Conservation (phyloP, 1,140 invertebrate species). For the Diabrotica virgifera region DNA sequence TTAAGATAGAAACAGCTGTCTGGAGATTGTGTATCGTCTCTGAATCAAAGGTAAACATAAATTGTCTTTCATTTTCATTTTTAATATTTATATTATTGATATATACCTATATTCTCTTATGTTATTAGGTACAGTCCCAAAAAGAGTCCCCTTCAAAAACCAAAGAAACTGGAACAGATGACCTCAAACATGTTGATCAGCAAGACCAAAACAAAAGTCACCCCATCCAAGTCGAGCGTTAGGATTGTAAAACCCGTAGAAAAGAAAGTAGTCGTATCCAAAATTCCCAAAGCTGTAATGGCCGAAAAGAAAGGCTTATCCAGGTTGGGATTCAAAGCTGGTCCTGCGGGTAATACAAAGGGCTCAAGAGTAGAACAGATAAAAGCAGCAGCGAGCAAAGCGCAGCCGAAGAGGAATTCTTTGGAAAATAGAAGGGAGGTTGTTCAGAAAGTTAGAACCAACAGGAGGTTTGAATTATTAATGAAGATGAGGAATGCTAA, state of each 20-base stretch:
- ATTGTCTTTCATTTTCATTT: no score
- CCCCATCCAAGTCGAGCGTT: conserved; percentile 9
- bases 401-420: conserved; percentile 13
- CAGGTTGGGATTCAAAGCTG: conserved; percentile 19
- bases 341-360: background rate
- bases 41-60: no score
- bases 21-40: no score
- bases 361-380: conserved; percentile 16
- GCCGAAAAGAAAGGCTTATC: conserved; percentile 9
- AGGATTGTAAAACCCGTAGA: background rate
- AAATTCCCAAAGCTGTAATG: conserved; percentile 6
- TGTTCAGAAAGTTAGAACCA: conserved; percentile 27
- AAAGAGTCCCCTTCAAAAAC: background rate
- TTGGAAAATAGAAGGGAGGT: conserved; percentile 20
- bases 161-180: background rate
- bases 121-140: conserved; percentile 1
- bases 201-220: background rate
- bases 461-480: conserved; percentile 30
- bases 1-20: no score
- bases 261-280: background rate
- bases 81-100: no score
- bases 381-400: conserved; percentile 18
- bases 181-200: background rate
- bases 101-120: background rate
- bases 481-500: conserved; percentile 26